Evolutionary conservation across 2,888 invertebrate genomes (phyloP).

Genomic region (Cephus pulcher): DNA sequence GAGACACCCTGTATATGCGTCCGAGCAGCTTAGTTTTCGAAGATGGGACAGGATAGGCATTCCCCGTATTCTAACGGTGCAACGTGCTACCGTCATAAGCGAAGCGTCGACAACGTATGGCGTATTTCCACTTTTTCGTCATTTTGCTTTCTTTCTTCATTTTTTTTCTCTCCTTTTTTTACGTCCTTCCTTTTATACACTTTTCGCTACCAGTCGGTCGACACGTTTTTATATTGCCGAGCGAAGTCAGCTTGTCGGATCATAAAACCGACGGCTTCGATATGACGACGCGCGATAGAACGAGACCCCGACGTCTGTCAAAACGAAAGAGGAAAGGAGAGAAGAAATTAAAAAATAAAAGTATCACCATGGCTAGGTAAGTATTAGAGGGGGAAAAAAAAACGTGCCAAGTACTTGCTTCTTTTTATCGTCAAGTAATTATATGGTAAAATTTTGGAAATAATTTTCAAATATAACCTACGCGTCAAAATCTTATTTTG

Average conservation of each 20-base stretch:
- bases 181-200: slow-evolving; percentile 17
- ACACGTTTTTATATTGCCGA: slow-evolving; percentile 33
- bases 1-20: neutral
- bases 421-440: neutral
- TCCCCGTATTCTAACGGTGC: neutral
- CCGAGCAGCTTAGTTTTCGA: neutral
- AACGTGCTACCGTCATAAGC: neutral
- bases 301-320: neutral
- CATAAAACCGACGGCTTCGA: slow-evolving; percentile 32
- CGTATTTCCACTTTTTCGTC: slow-evolving; percentile 7
- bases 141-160: neutral
- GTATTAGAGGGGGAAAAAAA: neutral
- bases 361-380: neutral
- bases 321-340: neutral
- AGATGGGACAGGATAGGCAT: neutral
- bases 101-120: neutral
- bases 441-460: neutral
- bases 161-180: neutral
- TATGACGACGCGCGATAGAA: neutral
- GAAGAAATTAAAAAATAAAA: neutral
- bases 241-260: slow-evolving; percentile 42
- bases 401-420: too few species aligned
- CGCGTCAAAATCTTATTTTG: neutral
- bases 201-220: slow-evolving; percentile 26
- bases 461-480: neutral